Conservation (phyloP, 1,140 invertebrate genomes). For the Mylabris phalerata region DNA sequence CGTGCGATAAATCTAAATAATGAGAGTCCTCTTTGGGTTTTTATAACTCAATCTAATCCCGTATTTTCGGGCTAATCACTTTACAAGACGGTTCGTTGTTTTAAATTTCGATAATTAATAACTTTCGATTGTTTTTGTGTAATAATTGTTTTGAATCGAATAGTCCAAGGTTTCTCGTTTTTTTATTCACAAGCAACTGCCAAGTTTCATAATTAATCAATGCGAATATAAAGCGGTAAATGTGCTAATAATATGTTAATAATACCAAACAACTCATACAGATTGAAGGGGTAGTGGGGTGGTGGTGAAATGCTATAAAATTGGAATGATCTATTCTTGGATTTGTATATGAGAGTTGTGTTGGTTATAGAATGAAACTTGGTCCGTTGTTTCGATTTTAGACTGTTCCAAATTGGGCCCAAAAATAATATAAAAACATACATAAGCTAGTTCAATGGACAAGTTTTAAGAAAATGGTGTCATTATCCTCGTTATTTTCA, state of each 20-base stretch:
- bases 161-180: no score
- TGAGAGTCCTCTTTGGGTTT: constrained; percentile 7
- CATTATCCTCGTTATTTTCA: constrained; percentile 16
- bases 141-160: no score
- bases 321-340: constrained; percentile 6
- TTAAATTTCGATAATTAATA: no score
- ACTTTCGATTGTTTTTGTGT: no score
- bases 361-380: not conserved
- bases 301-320: no score
- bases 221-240: no score
- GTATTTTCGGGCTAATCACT: constrained; percentile 10
- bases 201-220: no score
- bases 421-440: constrained; percentile 8
- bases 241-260: no score
- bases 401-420: constrained; percentile 12
- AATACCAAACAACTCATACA: no score
- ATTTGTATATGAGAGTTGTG: not conserved
- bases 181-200: no score
- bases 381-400: constrained; percentile 14
- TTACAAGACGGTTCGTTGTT: constrained; percentile 12
- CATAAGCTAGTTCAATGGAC: constrained; percentile 10
- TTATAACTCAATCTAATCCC: constrained; percentile 22
- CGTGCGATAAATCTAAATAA: constrained; percentile 28
- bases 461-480: constrained; percentile 16
- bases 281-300: no score